A percentile compares a stretch with the other conserved stretches of the same genome.
These are phyloP conservation scores for Todiramphus chloris DNA, from an alignment of 2,113 vertebrate genomes.

Conservation along the genomic window DNA sequence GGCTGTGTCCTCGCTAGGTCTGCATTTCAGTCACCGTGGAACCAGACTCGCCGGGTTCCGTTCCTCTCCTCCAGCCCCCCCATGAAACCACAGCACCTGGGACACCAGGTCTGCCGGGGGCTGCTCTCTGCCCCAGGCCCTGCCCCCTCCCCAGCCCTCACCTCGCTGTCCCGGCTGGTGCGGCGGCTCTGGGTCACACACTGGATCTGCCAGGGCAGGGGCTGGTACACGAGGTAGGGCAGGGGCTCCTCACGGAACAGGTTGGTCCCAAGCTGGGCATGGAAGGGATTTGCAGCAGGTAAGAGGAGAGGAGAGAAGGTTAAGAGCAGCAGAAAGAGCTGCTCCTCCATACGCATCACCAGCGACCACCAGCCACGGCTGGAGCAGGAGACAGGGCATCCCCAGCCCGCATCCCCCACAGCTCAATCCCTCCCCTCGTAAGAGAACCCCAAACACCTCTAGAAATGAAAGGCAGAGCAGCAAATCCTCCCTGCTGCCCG, in stretches of 20 bases:
- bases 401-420: accelerated
- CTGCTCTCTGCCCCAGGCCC: not conserved
- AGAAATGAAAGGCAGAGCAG: accelerated
- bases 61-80: not conserved
- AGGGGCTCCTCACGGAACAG: conserved; percentile 75
- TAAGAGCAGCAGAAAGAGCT: not conserved
- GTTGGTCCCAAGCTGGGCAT: conserved; percentile 70
- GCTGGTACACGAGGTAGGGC: conserved; percentile 84
- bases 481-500: accelerated
- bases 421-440: not conserved
- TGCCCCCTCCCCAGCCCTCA: not conserved
- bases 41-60: accelerated
- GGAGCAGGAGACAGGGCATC: not conserved
- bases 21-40: accelerated
- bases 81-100: not conserved
- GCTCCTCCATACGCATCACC: accelerated
- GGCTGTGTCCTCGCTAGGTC: not conserved
- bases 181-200: conserved; percentile 80
- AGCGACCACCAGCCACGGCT: too few relatives aligned
- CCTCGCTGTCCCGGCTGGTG: conserved; percentile 81
- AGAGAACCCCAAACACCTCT: not conserved
- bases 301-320: not conserved
- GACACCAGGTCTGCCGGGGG: not conserved
- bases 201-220: conserved; percentile 88
- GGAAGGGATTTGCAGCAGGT: not conserved